Conservation (phyloP, 1,140 invertebrate species). For the Tetramorium simillimum region DNA sequence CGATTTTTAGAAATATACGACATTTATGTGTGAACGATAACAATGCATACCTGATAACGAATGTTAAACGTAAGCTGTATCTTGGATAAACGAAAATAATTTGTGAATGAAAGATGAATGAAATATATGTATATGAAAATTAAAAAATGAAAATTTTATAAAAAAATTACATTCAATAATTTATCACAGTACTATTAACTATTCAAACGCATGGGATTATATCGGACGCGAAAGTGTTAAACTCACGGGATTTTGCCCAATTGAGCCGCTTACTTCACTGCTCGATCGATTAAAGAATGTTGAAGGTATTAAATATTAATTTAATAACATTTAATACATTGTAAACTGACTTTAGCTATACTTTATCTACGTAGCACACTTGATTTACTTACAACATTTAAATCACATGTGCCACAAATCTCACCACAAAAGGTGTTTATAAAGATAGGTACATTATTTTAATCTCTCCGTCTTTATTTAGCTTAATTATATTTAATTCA, state of each 20-base stretch:
- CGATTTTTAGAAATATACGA: neutral
- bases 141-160: neutral
- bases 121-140: neutral
- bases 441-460: neutral
- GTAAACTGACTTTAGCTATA: neutral
- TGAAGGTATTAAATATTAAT: neutral
- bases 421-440: neutral
- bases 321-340: neutral
- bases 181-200: neutral
- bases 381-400: neutral
- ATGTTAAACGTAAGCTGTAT: neutral
- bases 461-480: neutral
- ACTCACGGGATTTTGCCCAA: neutral
- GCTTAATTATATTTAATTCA: slow-evolving; percentile 3
- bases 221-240: neutral
- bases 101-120: neutral
- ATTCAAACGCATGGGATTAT: neutral
- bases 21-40: neutral
- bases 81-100: neutral
- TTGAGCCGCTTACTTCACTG: slow-evolving; percentile 12
- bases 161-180: neutral
- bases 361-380: neutral
- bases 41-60: neutral
- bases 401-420: neutral
- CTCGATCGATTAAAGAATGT: neutral